Percentiles rank a stretch among this genome's conserved stretches.
These are phyloP conservation scores for Actinemys pallida DNA, from an alignment of 2,113 vertebrate genomes.

Conservation along the genomic window DNA sequence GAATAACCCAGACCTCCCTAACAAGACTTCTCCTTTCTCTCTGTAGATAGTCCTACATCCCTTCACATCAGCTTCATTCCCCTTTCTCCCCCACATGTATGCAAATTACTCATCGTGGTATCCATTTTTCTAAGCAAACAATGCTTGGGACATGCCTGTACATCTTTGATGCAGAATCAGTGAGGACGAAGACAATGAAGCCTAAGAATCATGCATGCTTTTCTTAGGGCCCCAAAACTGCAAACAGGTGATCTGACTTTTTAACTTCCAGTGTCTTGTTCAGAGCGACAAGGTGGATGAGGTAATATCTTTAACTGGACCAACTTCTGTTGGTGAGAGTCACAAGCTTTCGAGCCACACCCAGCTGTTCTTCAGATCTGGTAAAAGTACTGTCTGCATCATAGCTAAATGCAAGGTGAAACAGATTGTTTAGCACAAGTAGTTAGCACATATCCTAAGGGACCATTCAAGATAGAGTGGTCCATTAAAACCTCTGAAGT, in stretches of 20 bases:
- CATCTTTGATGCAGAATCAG: not conserved
- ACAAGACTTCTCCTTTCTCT: not conserved
- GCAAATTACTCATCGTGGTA: not conserved
- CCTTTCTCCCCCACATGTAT: not conserved
- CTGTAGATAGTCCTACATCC: not conserved
- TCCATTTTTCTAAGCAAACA: not conserved
- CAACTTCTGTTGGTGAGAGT: not conserved
- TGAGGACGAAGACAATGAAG: not conserved
- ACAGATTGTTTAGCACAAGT: not conserved
- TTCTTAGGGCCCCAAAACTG: not conserved
- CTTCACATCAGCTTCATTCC: not conserved
- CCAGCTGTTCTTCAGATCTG: not conserved
- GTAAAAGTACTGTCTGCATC: not conserved
- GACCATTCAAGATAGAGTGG: not conserved
- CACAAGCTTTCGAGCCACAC: not conserved
- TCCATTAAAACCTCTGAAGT: not conserved
- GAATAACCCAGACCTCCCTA: not conserved
- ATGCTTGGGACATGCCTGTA: not conserved
- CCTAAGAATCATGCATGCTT: not conserved
- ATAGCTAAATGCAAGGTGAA: not conserved
- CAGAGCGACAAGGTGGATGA: not conserved
- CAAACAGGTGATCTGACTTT: not conserved
- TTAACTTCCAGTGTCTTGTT: not conserved
- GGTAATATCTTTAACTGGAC: not conserved
- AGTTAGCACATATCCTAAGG: not conserved